Evolutionary conservation across 2,113 vertebrate species (phyloP).

Genomic region (Toxotes jaculatrix): DNA sequence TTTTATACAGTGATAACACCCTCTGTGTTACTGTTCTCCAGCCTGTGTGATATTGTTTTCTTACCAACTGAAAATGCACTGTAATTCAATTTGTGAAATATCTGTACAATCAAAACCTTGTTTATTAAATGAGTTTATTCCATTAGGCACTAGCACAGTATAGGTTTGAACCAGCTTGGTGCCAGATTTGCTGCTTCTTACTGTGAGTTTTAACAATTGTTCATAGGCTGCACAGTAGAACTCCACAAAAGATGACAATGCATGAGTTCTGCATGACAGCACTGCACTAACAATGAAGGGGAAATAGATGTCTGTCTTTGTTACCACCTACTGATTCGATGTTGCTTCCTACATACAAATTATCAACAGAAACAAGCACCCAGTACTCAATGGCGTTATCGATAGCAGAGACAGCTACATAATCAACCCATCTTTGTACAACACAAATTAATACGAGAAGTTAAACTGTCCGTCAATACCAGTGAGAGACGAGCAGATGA

Average conservation of each 20-base stretch:
- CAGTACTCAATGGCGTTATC: neutral
- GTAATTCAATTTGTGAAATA: no score
- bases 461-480: neutral
- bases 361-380: neutral
- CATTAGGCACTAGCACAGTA: no score
- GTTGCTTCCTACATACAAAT: neutral
- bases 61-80: no score
- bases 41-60: no score
- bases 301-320: neutral
- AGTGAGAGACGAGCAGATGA: constrained; percentile 16
- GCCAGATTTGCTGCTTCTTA: no score
- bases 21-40: no score
- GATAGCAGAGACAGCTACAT: neutral
- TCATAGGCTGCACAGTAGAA: neutral
- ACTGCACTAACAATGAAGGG: neutral
- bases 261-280: neutral
- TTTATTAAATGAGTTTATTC: no score
- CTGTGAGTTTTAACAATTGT: no score
- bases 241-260: neutral
- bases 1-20: no score
- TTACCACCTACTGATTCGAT: neutral
- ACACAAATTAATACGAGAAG: neutral
- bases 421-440: constrained; percentile 4
- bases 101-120: no score
- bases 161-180: no score